Evolutionary conservation across 1,140 invertebrate genomes (phyloP), one percentile per base, ranked within the genome.

Genomic region (Hirudo medicinalis): DNA sequence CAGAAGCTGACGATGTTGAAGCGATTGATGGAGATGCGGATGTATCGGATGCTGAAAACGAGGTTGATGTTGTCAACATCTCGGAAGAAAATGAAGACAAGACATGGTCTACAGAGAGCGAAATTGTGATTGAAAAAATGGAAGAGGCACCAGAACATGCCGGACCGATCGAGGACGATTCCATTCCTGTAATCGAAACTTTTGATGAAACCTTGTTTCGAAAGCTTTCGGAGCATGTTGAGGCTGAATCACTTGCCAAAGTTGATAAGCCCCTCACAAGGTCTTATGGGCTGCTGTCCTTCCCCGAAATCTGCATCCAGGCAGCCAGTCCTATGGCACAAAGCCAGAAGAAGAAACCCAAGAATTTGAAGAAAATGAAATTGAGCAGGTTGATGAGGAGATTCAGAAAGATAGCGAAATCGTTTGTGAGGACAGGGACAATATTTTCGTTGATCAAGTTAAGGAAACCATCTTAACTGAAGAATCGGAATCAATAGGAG

Each of bases 241-340:
- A 63, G 20, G 0, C 11, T 22, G 57, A 63, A 63, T 25, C 57
- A 63, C 0, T 25, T n/a, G 20, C 54, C 13, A 63, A 63, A 19
- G 29, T 13, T 13, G 22, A 63, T 25, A 22, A 63, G 17, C 57
- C 22, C 13, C 11, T 20, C 20, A n/a, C 9, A 20, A 22, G 19
- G 8, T 32, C 57, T 25, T 25, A 8, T 20, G 22, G 22, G 19
- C 57, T 63, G 15, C 19, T 63, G 5, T 63, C 29, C 19, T 25
- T 32, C 17, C 57, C 57, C 22, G 57, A 63, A 63, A 63, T 63
- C 29, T 63, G 22, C 8, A 32, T 63, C 22, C 22, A 63, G 57
- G 22, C 57, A 22, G 57, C 57, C 29, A 63, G 57, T 63, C 57
- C 57, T 32, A 63, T 63, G 57, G 57, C 29, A 13, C 57, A 63